Evolutionary conservation across 2,113 vertebrate species (phyloP).

Genomic region (Silurus asotus): DNA sequence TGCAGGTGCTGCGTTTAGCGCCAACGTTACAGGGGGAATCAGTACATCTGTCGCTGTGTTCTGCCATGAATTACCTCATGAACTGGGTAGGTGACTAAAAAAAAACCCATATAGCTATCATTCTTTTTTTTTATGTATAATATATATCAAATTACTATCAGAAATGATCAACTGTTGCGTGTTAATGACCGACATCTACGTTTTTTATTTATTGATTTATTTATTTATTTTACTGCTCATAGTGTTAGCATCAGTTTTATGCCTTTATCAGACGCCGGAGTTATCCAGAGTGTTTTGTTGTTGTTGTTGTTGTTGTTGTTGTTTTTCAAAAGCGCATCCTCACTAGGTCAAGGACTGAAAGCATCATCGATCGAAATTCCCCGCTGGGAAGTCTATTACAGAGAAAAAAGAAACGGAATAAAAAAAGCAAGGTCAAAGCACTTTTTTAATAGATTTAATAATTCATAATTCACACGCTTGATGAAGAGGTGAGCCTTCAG

Average conservation of each 20-base stretch:
- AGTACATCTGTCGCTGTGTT: conserved; percentile 98
- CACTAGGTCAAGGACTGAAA: not conserved
- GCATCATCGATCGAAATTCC: not conserved
- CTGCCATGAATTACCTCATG: conserved; percentile 97
- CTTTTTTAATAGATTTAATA: not conserved
- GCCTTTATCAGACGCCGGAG: not conserved
- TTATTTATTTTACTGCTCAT: no score
- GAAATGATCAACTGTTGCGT: not conserved
- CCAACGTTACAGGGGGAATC: conserved; percentile 92
- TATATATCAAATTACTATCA: not conserved
- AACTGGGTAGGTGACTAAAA: conserved; percentile 81
- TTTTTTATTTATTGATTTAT: no score
- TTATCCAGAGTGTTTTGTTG: not conserved
- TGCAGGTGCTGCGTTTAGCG: conserved; percentile 93
- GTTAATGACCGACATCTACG: not conserved
- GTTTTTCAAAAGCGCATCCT: not conserved
- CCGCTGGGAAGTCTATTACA: not conserved
- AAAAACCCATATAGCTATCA: not conserved
- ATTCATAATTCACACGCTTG: not conserved
- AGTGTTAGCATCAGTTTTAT: no score
- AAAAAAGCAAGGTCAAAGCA: not conserved
- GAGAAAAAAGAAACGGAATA: not conserved
- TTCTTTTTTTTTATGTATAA: not conserved
- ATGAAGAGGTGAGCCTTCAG: not conserved
- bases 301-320: not conserved